Percentiles rank a stretch among this genome's conserved stretches.
Conservation (phyloP, 2,888 invertebrate genomes). For the Sericinus montela region DNA sequence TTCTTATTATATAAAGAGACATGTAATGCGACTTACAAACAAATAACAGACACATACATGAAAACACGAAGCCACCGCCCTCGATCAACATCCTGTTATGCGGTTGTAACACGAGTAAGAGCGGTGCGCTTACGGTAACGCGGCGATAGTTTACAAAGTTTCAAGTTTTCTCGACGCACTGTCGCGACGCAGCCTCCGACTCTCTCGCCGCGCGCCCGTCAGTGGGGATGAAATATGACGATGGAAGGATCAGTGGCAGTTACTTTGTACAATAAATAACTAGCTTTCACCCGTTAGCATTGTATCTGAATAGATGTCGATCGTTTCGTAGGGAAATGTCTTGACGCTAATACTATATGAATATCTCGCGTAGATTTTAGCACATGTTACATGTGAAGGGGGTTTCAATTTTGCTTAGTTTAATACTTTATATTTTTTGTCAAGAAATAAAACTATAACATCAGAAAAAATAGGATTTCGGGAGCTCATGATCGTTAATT, state of each 20-base stretch:
- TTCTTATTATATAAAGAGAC: too few relatives aligned
- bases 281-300: conserved; percentile 8
- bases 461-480: too few relatives aligned
- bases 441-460: too few relatives aligned
- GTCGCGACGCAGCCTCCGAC: conserved; percentile 13
- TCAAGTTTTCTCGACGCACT: conserved; percentile 14
- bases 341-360: too few relatives aligned
- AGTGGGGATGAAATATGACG: conserved; percentile 13
- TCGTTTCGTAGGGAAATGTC: too few relatives aligned
- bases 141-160: conserved; percentile 14
- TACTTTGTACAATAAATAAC: conserved; percentile 15
- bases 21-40: not conserved
- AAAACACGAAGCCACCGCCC: conserved; percentile 9
- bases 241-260: conserved; percentile 17
- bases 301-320: not conserved
- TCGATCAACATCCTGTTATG: conserved; percentile 18
- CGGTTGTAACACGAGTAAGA: conserved; percentile 14
- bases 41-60: conserved; percentile 7
- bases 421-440: too few relatives aligned
- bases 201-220: not conserved
- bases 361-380: too few relatives aligned
- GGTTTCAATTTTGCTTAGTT: too few relatives aligned
- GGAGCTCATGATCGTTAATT: too few relatives aligned
- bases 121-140: conserved; percentile 13
- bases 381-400: too few relatives aligned